phyloP scores from a whole-genome alignment of 1,140 invertebrate genomes.

The Odontomachus brunneus region DNA sequence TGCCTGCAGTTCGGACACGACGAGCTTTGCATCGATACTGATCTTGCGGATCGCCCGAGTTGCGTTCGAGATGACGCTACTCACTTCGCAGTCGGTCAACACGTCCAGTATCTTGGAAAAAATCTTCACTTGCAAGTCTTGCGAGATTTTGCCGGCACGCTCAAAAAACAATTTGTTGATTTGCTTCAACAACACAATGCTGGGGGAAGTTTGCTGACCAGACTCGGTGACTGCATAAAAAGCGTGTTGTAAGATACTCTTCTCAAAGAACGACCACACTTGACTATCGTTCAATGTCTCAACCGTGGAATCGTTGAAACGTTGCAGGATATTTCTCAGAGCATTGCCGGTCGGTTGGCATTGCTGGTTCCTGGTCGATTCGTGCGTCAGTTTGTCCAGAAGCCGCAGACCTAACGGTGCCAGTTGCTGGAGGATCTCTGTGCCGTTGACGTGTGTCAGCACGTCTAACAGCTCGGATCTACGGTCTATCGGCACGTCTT shows the following conservation, averaged over 20 bases:
- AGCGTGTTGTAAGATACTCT: slow-evolving; percentile 71
- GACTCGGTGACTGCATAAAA: slow-evolving; percentile 62
- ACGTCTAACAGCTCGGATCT: slow-evolving; percentile 83
- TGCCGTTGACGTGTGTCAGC: slow-evolving; percentile 86
- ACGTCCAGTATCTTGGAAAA: slow-evolving; percentile 80
- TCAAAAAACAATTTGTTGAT: slow-evolving; percentile 86
- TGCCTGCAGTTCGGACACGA: slow-evolving; percentile 87
- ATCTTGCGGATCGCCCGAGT: slow-evolving; percentile 90
- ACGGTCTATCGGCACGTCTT: slow-evolving; percentile 82
- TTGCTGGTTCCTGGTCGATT: slow-evolving; percentile 54
- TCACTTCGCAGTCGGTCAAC: slow-evolving; percentile 80
- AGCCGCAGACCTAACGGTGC: slow-evolving; percentile 75
- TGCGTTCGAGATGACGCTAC: slow-evolving; percentile 86
- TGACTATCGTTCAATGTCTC: slow-evolving; percentile 78
- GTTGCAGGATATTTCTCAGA: slow-evolving; percentile 80
- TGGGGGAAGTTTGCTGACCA: slow-evolving; percentile 62
- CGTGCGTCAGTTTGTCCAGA: slow-evolving; percentile 57
- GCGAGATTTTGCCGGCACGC: slow-evolving; percentile 65
- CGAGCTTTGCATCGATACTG: slow-evolving; percentile 87
- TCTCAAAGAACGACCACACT: slow-evolving; percentile 81
- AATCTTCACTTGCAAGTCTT: slow-evolving; percentile 76
- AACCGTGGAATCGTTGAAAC: slow-evolving; percentile 80
- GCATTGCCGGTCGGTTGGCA: slow-evolving; percentile 74
- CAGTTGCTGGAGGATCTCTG: slow-evolving; percentile 82
- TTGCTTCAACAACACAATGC: slow-evolving; percentile 83